Percentiles rank a stretch among this genome's conserved stretches.
These are phyloP conservation scores for Sebastes oblongus DNA, from an alignment of 2,797 vertebrate species.

Conservation along the genomic window DNA sequence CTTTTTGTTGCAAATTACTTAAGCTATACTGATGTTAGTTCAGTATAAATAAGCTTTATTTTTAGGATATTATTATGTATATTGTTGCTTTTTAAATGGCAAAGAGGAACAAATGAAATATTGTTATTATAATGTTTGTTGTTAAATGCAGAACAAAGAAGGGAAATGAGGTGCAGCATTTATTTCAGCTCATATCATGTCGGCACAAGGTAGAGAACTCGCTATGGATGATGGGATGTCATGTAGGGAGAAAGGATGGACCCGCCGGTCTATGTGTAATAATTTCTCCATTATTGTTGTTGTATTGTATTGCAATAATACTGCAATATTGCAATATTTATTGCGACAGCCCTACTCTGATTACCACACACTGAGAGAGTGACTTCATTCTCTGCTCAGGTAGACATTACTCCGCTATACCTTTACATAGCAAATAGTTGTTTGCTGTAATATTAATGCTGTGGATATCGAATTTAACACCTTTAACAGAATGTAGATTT, in stretches of 20 bases:
- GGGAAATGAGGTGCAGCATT: not conserved
- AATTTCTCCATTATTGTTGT: not conserved
- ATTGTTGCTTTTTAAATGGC: too few species aligned
- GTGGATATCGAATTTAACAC: too few species aligned
- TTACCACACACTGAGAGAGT: too few species aligned
- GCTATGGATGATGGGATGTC: not conserved
- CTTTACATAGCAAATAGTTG: too few species aligned
- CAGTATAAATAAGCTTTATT: not conserved
- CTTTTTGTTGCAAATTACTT: not conserved
- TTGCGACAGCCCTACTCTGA: not conserved
- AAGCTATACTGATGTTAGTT: not conserved
- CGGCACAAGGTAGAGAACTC: not conserved
- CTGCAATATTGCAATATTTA: not conserved
- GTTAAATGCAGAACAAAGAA: not conserved
- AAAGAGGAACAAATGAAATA: not conserved
- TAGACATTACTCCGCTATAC: too few species aligned
- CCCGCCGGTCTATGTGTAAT: fast-evolving
- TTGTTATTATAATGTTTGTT: not conserved
- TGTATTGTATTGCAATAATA: not conserved
- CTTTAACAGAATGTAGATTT: not conserved
- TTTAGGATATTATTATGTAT: too few species aligned
- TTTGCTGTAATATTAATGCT: too few species aligned
- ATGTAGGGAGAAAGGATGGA: not conserved
- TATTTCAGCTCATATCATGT: not conserved
- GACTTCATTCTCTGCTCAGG: too few species aligned